Percentiles rank a stretch among this genome's conserved stretches.
phyloP scores from a whole-genome alignment of 2,888 invertebrate species.

The Meiosimyza platycephala region DNA sequence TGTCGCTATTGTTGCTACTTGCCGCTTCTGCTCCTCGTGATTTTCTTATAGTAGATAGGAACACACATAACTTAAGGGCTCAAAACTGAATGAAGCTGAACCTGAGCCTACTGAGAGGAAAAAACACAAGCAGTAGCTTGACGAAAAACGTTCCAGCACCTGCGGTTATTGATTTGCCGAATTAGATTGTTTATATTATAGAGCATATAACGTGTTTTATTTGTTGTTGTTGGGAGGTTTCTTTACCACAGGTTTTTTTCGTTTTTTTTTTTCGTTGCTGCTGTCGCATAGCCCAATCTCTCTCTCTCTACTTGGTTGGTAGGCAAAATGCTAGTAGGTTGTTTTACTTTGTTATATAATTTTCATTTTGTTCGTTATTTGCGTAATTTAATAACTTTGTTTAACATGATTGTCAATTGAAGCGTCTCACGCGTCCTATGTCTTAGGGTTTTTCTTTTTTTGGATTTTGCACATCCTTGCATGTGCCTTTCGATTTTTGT shows the following conservation, averaged over 20 bases:
- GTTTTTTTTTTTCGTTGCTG: too few species aligned
- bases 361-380: conserved; percentile 41
- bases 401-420: conserved; percentile 49
- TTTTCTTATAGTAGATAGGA: background rate
- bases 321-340: background rate
- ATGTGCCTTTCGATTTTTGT: too few species aligned
- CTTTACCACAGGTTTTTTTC: background rate
- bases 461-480: too few species aligned
- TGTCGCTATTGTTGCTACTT: conserved; percentile 27
- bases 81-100: background rate
- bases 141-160: conserved; percentile 26
- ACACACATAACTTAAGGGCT: background rate
- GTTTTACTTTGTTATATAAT: conserved; percentile 35
- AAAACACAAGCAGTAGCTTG: background rate
- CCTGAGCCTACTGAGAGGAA: too few species aligned
- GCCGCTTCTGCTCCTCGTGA: background rate
- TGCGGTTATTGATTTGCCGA: conserved; percentile 36
- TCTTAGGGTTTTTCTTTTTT: too few species aligned
- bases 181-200: conserved; percentile 20
- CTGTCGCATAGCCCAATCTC: background rate
- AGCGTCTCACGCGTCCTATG: conserved; percentile 28
- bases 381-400: conserved; percentile 49
- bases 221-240: background rate
- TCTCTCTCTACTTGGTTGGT: background rate
- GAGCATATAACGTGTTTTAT: background rate